phyloP scores from a whole-genome alignment of 2,113 vertebrate genomes.

The Oryzias javanicus region DNA sequence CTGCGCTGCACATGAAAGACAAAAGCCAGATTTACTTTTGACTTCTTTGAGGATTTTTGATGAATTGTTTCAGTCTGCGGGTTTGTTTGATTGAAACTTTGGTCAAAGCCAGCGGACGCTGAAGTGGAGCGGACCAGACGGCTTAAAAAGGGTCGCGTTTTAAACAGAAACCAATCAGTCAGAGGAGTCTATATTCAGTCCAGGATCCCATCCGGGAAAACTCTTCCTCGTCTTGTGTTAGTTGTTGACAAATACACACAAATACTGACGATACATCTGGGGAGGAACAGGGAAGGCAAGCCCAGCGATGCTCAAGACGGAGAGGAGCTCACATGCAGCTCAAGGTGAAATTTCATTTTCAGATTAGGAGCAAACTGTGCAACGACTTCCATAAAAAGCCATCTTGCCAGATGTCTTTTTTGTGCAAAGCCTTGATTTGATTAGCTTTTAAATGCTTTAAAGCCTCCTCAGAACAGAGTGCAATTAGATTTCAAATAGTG shows the following conservation, averaged over 20 bases:
- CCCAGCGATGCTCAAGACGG: slow-evolving; percentile 59
- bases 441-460: slow-evolving; percentile 74
- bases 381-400: slow-evolving; percentile 55
- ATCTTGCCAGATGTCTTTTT: slow-evolving; percentile 68
- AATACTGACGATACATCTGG: slow-evolving; percentile 63
- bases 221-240: slow-evolving; percentile 31
- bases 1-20: too few species aligned
- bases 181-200: slow-evolving; percentile 1
- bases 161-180: too few species aligned
- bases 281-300: slow-evolving; percentile 64
- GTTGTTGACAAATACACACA: slow-evolving; percentile 51
- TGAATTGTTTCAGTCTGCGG: too few species aligned
- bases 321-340: slow-evolving; percentile 61
- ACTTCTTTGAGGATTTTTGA: too few species aligned
- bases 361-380: slow-evolving; percentile 69
- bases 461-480: slow-evolving; percentile 50
- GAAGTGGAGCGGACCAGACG: too few species aligned
- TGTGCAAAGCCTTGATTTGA: slow-evolving; percentile 72
- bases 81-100: too few species aligned
- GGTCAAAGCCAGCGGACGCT: too few species aligned
- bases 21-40: too few species aligned
- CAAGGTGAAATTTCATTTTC: slow-evolving; percentile 71
- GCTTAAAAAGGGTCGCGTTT: too few species aligned
- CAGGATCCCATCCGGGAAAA: too few species aligned
- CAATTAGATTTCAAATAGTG: slow-evolving; percentile 68